phyloP scores from a whole-genome alignment of 2,113 vertebrate genomes.

The Rhinoderma darwinii region DNA sequence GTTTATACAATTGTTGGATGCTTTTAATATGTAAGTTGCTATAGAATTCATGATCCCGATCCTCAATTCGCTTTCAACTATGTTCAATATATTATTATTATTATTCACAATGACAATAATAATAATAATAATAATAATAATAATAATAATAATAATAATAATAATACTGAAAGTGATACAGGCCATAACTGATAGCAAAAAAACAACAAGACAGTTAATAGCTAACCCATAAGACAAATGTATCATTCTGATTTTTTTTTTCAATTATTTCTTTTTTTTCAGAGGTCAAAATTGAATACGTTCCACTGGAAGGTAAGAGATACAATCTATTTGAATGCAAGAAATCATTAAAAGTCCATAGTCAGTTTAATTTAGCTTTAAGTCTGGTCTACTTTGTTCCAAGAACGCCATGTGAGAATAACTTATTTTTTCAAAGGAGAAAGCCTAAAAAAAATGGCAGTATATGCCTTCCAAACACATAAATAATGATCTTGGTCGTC shows the following conservation, averaged over 20 bases:
- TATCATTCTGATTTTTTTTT: neutral
- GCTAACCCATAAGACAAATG: neutral
- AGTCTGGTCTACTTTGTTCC: too few species aligned
- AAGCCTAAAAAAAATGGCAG: too few species aligned
- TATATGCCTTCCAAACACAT: too few species aligned
- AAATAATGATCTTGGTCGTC: too few species aligned
- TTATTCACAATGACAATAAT: too few species aligned
- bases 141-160: too few species aligned
- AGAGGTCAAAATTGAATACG: slow-evolving; percentile 92
- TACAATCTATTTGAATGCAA: too few species aligned
- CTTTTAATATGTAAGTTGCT: neutral
- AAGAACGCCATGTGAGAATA: too few species aligned
- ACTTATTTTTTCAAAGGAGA: too few species aligned
- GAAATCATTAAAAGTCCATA: too few species aligned
- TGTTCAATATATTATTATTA: neutral
- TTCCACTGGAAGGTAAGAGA: slow-evolving; percentile 85
- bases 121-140: too few species aligned
- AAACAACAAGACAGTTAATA: neutral
- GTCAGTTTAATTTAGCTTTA: too few species aligned
- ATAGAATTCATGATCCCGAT: neutral
- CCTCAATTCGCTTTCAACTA: neutral
- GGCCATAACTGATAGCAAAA: neutral
- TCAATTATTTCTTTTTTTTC: slow-evolving; percentile 62
- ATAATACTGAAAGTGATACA: neutral
- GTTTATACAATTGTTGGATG: neutral